Conservation (phyloP, 2,113 vertebrate genomes). For the Oxyruncus cristatus region DNA sequence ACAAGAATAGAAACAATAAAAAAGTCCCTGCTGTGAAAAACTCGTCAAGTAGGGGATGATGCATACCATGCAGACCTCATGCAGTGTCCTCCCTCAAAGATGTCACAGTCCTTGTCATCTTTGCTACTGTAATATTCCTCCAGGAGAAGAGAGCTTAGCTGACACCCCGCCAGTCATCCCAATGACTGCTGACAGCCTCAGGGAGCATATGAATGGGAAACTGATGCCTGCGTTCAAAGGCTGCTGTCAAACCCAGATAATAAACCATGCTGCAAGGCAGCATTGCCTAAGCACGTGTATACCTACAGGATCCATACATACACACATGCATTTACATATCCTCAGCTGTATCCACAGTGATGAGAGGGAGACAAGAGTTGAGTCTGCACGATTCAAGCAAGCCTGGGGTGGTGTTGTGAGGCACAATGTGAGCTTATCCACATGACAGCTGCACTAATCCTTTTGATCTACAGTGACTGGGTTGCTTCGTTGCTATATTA, state of each 20-base stretch:
- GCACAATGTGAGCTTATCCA: conserved; percentile 9
- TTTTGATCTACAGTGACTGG: conserved; percentile 27
- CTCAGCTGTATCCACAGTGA: background rate
- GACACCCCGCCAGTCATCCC: conserved; percentile 5
- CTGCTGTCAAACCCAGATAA: background rate
- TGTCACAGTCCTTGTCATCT: background rate
- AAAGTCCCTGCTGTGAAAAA: background rate
- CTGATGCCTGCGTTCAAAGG: background rate
- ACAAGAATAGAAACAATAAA: conserved; percentile 20
- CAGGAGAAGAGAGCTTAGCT: background rate
- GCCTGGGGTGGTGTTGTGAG: background rate
- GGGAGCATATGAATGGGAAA: background rate
- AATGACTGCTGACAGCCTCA: background rate
- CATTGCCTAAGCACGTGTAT: background rate
- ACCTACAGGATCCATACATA: conserved; percentile 30
- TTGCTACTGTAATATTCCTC: conserved; percentile 9
- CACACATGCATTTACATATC: conserved; percentile 7
- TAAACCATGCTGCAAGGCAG: background rate
- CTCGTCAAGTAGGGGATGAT: background rate
- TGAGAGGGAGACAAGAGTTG: background rate
- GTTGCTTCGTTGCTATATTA: conserved; percentile 4
- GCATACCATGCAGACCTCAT: background rate
- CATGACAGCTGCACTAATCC: conserved; percentile 30
- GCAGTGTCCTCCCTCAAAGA: conserved; percentile 15
- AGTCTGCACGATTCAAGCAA: background rate